These are phyloP conservation scores for Myopa tessellatipennis DNA, from an alignment of 2,888 invertebrate species.

Conservation along the genomic window DNA sequence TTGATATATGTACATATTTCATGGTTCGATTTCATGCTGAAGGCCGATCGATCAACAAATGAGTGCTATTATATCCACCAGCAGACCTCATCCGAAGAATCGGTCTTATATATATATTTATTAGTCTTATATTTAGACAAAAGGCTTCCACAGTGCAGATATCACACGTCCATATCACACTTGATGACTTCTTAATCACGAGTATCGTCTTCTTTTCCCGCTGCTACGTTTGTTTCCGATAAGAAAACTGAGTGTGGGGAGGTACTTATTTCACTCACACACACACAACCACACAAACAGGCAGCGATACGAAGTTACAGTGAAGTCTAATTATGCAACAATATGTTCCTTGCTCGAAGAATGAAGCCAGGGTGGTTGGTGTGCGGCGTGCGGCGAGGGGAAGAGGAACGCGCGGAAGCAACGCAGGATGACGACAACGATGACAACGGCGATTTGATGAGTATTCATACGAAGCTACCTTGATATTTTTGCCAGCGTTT, in stretches of 20 bases:
- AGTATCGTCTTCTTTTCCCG: constrained; percentile 63
- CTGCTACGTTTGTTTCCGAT: constrained; percentile 42
- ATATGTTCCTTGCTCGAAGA: constrained; percentile 15
- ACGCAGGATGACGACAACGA: neutral
- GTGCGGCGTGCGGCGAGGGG: neutral
- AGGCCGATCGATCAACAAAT: too few species aligned
- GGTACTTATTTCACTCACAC: neutral
- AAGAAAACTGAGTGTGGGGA: constrained; percentile 24
- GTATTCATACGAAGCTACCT: constrained; percentile 4
- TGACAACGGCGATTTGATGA: neutral
- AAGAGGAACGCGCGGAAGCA: constrained; percentile 18
- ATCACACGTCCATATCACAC: constrained; percentile 24
- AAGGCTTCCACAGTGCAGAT: constrained; percentile 16
- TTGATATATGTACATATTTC: neutral
- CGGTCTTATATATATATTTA: too few species aligned
- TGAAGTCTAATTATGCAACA: constrained; percentile 36
- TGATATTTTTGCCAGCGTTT: constrained; percentile 5
- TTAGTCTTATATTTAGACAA: neutral
- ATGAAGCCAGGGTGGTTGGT: too few species aligned
- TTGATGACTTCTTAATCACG: constrained; percentile 54
- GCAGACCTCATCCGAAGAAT: too few species aligned
- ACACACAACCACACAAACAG: neutral
- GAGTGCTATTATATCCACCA: too few species aligned
- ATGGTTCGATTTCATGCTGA: too few species aligned
- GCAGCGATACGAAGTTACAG: neutral